These are phyloP conservation scores for Eudemis profundana DNA, from an alignment of 2,888 invertebrate species.

Conservation along the genomic window DNA sequence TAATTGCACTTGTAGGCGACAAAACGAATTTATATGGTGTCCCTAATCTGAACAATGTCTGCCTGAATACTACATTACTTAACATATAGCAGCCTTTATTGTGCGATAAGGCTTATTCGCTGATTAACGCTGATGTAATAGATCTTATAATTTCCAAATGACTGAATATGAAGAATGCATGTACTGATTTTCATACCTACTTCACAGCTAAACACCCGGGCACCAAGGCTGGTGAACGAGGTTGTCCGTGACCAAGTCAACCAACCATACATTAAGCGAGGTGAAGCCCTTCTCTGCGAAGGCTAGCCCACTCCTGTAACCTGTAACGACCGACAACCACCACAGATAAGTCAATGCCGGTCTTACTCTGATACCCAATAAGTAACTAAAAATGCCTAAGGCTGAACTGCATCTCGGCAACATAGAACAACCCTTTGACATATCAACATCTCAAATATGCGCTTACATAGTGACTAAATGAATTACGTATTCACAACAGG, in stretches of 20 bases:
- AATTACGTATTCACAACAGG: slow-evolving; percentile 3
- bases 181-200: slow-evolving; percentile 43
- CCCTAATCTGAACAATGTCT: neutral
- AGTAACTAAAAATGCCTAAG: neutral
- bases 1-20: neutral
- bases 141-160: slow-evolving; percentile 4
- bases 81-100: slow-evolving; percentile 8
- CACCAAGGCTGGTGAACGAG: slow-evolving; percentile 33
- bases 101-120: slow-evolving; percentile 8
- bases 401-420: neutral
- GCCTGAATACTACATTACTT: neutral
- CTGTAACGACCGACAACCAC: slow-evolving; percentile 55
- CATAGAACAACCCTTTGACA: neutral
- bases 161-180: slow-evolving; percentile 20
- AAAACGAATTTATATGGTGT: slow-evolving; percentile 13
- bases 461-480: neutral
- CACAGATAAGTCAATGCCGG: slow-evolving; percentile 65
- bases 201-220: slow-evolving; percentile 41
- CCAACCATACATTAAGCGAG: slow-evolving; percentile 53
- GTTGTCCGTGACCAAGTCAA: slow-evolving; percentile 19
- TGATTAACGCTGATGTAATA: slow-evolving; percentile 10
- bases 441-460: neutral
- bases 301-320: slow-evolving; percentile 65
- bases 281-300: slow-evolving; percentile 61
- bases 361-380: slow-evolving; percentile 15